Conservation (phyloP, 2,888 invertebrate genomes). For the Andrena bucephala region DNA sequence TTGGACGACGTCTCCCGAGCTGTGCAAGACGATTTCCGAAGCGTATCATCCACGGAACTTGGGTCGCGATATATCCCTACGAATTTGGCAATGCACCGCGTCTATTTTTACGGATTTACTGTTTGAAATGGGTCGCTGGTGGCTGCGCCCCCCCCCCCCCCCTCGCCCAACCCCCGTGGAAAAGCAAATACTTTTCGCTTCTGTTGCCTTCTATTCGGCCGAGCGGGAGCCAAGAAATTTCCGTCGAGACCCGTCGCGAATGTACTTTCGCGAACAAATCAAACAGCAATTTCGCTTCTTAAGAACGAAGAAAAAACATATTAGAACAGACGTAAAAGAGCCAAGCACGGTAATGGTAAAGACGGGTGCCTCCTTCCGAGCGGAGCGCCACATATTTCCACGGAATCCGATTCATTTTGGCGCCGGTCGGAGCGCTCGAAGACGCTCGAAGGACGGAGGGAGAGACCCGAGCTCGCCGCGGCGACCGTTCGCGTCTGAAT, state of each 20-base stretch:
- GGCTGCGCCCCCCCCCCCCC: background rate
- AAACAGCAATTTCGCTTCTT: constrained; percentile 21
- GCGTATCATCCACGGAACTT: constrained; percentile 40
- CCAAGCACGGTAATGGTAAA: background rate
- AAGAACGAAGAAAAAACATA: background rate
- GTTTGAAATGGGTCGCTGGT: constrained; percentile 53
- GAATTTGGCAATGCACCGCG: constrained; percentile 56
- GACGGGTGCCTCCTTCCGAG: background rate
- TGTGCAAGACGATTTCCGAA: constrained; percentile 41
- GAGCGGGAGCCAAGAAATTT: constrained; percentile 19
- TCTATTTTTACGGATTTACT: constrained; percentile 52
- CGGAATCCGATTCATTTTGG: too few relatives aligned
- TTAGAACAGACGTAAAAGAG: background rate
- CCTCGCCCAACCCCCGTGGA: constrained; percentile 12
- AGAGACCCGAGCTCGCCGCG: too few relatives aligned
- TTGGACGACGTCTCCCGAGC: constrained; percentile 37
- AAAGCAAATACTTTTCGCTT: constrained; percentile 31
- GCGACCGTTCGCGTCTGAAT: background rate
- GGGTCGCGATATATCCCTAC: constrained; percentile 24
- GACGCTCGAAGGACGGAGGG: too few relatives aligned
- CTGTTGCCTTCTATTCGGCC: constrained; percentile 24
- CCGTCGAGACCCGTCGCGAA: constrained; percentile 11
- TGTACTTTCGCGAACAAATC: constrained; percentile 29
- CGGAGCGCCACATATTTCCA: background rate
- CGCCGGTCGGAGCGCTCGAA: too few relatives aligned